A percentile compares a stretch with the other conserved stretches of the same genome.
Conservation (phyloP, 2,113 vertebrate genomes). For the Chaenocephalus aceratus region DNA sequence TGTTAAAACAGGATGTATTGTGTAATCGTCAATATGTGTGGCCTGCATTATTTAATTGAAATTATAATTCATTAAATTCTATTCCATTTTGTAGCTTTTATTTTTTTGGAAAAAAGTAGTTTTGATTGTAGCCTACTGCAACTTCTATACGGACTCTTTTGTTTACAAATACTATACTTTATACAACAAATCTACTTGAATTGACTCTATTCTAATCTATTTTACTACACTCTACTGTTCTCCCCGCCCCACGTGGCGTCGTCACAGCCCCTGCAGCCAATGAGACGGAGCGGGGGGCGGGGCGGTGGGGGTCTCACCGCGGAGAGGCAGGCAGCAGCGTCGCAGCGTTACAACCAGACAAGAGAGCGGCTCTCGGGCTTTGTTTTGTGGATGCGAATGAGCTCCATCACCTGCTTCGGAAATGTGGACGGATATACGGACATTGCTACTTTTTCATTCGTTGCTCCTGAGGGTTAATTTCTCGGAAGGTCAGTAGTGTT, state of each 20-base stretch:
- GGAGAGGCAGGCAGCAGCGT: constrained; percentile 56
- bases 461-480: constrained; percentile 68
- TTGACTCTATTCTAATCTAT: not conserved
- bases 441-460: constrained; percentile 77
- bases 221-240: not conserved
- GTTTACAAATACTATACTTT: too few relatives aligned
- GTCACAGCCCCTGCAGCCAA: constrained; percentile 68
- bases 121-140: not conserved
- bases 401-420: constrained; percentile 69
- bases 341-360: constrained; percentile 58
- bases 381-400: constrained; percentile 81
- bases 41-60: not conserved
- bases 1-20: too few relatives aligned
- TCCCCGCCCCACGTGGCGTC: constrained; percentile 64
- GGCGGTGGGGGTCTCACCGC: constrained; percentile 11
- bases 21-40: not conserved
- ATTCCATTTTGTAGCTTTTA: not conserved
- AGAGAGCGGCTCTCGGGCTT: constrained; percentile 72
- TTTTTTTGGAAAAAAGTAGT: not conserved
- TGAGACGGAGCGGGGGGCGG: constrained; percentile 48
- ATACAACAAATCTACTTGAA: too few relatives aligned
- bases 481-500: constrained; percentile 72
- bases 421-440: constrained; percentile 84
- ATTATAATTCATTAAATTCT: not conserved
- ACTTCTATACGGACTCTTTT: not conserved